These are phyloP conservation scores for Tetranychus truncatus DNA, from an alignment of 2,888 invertebrate species.

Conservation along the genomic window DNA sequence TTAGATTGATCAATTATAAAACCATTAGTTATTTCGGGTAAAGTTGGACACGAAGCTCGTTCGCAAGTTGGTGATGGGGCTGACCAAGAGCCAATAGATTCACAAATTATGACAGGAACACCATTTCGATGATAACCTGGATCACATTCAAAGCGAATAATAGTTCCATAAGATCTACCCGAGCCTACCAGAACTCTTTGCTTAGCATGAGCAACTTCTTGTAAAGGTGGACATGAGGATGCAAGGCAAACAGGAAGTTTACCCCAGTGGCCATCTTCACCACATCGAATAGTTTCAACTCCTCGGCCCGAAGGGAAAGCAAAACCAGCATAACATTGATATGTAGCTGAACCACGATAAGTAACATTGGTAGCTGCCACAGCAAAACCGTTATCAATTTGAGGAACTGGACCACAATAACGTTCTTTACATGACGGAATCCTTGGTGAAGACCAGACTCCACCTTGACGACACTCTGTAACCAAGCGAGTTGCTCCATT, in stretches of 20 bases:
- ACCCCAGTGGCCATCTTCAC: slow-evolving; percentile 78
- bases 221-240: slow-evolving; percentile 68
- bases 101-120: slow-evolving; percentile 64
- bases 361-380: slow-evolving; percentile 89
- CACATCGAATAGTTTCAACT: slow-evolving; percentile 69
- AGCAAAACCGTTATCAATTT: slow-evolving; percentile 91
- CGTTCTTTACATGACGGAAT: slow-evolving; percentile 30
- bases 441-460: slow-evolving; percentile 60
- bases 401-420: slow-evolving; percentile 91
- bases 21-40: slow-evolving; percentile 53
- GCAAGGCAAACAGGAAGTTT: slow-evolving; percentile 76
- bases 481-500: slow-evolving; percentile 65
- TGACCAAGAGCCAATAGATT: slow-evolving; percentile 91
- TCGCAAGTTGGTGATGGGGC: slow-evolving; percentile 71
- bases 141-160: slow-evolving; percentile 76
- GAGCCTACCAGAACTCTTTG: slow-evolving; percentile 61
- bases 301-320: slow-evolving; percentile 72
- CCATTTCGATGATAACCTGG: slow-evolving; percentile 71
- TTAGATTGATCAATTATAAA: slow-evolving; percentile 53
- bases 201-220: slow-evolving; percentile 70
- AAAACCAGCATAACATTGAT: slow-evolving; percentile 78
- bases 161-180: slow-evolving; percentile 76
- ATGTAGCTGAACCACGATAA: slow-evolving; percentile 75
- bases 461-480: slow-evolving; percentile 68
- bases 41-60: slow-evolving; percentile 34